phyloP scores from a whole-genome alignment of 92 coral and sea anemone genomes.

The Micromussa lordhowensis region DNA sequence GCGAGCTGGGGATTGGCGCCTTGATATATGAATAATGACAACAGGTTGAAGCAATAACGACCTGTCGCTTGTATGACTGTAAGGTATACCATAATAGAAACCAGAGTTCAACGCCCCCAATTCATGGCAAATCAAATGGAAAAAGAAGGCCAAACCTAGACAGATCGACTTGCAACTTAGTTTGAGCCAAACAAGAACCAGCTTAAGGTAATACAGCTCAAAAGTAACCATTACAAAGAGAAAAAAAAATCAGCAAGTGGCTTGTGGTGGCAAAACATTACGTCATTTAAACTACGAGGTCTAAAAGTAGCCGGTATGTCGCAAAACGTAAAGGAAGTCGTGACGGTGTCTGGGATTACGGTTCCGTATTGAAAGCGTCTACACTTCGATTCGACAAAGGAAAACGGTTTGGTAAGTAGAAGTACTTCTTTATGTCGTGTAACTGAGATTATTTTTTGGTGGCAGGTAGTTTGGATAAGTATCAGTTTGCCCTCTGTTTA shows the following conservation, averaged over 20 bases:
- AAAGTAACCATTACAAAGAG: conserved; percentile 9
- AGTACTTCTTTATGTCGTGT: neutral
- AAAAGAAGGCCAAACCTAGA: neutral
- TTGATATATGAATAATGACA: neutral
- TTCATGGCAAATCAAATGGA: neutral
- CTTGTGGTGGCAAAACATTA: conserved; percentile 60
- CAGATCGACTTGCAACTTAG: neutral
- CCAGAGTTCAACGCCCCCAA: neutral
- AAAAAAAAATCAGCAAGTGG: conserved; percentile 18
- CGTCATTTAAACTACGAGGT: conserved; percentile 32
- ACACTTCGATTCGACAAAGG: neutral
- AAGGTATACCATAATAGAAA: neutral
- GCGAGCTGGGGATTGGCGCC: neutral
- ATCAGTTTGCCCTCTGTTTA: neutral
- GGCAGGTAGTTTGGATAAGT: conserved; percentile 23
- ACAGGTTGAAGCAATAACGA: conserved; percentile 13
- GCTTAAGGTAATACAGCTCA: neutral
- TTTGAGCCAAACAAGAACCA: neutral
- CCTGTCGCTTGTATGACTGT: neutral
- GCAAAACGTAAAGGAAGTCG: neutral
- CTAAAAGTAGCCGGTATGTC: conserved; percentile 9
- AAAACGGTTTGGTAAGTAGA: conserved; percentile 1
- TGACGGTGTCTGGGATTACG: neutral
- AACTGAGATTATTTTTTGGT: neutral
- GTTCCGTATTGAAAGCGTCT: conserved; percentile 24